Conservation (phyloP, 2,888 invertebrate species). For the Thymelicus sylvestris region DNA sequence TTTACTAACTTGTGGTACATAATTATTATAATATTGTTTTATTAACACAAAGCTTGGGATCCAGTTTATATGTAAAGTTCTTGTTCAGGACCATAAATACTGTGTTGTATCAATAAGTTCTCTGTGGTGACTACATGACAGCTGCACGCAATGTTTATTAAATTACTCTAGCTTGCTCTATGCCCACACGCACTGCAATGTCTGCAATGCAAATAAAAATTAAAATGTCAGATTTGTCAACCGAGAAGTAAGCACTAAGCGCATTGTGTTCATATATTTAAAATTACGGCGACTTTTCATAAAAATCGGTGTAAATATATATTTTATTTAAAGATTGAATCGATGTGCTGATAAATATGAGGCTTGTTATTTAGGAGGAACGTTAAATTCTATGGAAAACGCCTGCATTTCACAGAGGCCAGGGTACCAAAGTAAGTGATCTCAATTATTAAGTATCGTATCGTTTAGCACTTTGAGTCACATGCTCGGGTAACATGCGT, state of each 20-base stretch:
- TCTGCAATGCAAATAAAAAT: conserved; percentile 10
- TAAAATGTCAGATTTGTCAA: conserved; percentile 60
- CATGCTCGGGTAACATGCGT: conserved; percentile 56
- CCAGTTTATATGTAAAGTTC: too few species aligned
- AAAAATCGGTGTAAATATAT: conserved; percentile 42
- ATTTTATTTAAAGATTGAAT: conserved; percentile 44
- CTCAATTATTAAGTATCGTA: conserved; percentile 43
- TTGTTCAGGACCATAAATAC: too few species aligned
- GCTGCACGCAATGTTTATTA: conserved; percentile 8
- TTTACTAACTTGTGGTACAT: too few species aligned
- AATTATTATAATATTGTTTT: too few species aligned
- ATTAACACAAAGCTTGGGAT: too few species aligned
- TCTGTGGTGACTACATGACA: background rate
- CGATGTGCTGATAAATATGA: conserved; percentile 54
- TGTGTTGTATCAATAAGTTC: background rate
- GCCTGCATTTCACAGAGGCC: conserved; percentile 61
- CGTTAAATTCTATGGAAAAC: conserved; percentile 71
- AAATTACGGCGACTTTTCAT: conserved; percentile 9
- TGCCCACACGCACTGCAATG: conserved; percentile 2
- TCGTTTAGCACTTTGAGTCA: conserved; percentile 56
- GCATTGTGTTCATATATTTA: conserved; percentile 53
- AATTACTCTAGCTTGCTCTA: conserved; percentile 1
- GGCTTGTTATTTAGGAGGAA: conserved; percentile 59
- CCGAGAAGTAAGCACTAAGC: conserved; percentile 57
- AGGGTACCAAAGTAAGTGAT: conserved; percentile 71